Percentiles rank a stretch among this genome's conserved stretches.
Conservation (phyloP, 2,113 vertebrate species). For the Vicugna pacos region DNA sequence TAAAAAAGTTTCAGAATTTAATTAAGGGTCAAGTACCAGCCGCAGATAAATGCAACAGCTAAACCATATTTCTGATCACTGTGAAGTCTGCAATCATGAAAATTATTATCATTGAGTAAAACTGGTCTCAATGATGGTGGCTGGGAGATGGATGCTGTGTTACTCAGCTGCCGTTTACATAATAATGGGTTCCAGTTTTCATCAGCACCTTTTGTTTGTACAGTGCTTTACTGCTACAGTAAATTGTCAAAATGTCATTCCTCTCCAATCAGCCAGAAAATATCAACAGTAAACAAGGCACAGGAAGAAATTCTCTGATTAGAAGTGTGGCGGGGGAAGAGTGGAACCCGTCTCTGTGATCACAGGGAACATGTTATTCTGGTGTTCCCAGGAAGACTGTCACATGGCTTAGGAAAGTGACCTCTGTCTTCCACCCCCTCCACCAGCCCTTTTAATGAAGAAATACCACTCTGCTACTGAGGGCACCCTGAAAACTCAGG, state of each 20-base stretch:
- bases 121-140: slow-evolving; percentile 91
- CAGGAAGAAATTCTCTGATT: slow-evolving; percentile 91
- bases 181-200: slow-evolving; percentile 96
- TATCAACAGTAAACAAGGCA: slow-evolving; percentile 92
- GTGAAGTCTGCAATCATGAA: slow-evolving; percentile 96
- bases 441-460: slow-evolving; percentile 82
- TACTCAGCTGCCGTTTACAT: slow-evolving; percentile 95
- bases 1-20: slow-evolving; percentile 94
- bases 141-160: slow-evolving; percentile 93
- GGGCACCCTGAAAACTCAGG: slow-evolving; percentile 64
- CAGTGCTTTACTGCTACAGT: slow-evolving; percentile 93
- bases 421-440: not conserved
- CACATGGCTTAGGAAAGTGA: slow-evolving; percentile 71
- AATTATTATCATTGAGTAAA: slow-evolving; percentile 95
- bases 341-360: slow-evolving; percentile 72
- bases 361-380: slow-evolving; percentile 63
- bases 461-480: slow-evolving; percentile 59
- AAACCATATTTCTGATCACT: slow-evolving; percentile 92
- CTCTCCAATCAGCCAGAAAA: slow-evolving; percentile 93
- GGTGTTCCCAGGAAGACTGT: slow-evolving; percentile 74
- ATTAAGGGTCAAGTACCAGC: slow-evolving; percentile 94
- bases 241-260: slow-evolving; percentile 97
- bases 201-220: slow-evolving; percentile 97
- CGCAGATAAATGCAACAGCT: slow-evolving; percentile 92
- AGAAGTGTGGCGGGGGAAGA: slow-evolving; percentile 81